A percentile compares a stretch with the other conserved stretches of the same genome.
Conservation (phyloP, 2,113 vertebrate species). For the Collichthys lucidus region DNA sequence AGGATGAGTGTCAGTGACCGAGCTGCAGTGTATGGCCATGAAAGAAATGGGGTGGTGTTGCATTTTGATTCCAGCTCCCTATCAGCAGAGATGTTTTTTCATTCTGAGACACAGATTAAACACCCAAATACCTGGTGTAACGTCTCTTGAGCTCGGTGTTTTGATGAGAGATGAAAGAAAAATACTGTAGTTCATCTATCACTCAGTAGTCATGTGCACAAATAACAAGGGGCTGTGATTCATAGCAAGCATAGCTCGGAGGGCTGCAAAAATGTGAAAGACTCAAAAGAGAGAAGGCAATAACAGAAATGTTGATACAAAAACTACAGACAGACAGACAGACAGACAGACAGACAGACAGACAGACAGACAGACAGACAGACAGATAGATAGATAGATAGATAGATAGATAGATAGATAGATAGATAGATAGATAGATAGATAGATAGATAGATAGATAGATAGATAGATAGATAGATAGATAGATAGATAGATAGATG, state of each 20-base stretch:
- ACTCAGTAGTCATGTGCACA: background rate
- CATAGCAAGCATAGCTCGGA: too few species aligned
- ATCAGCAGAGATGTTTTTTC: slow-evolving; percentile 1
- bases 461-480: too few species aligned
- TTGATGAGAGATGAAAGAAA: slow-evolving; percentile 20
- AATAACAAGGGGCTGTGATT: background rate
- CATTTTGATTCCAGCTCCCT: slow-evolving; percentile 13
- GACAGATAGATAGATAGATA: too few species aligned
- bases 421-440: too few species aligned
- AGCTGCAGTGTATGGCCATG: background rate
- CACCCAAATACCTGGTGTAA: background rate
- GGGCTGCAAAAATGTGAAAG: too few species aligned
- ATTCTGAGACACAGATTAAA: slow-evolving; percentile 19
- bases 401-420: too few species aligned
- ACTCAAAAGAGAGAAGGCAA: too few species aligned
- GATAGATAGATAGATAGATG: background rate
- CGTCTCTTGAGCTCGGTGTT: slow-evolving; percentile 16
- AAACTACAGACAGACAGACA: background rate
- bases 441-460: too few species aligned
- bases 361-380: too few species aligned
- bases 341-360: too few species aligned
- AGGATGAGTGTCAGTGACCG: background rate
- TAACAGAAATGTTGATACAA: background rate
- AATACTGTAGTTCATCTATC: background rate
- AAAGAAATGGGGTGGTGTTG: background rate